These are phyloP conservation scores for Enteromius argenteus DNA, from an alignment of 2,797 vertebrate species.

Conservation along the genomic window DNA sequence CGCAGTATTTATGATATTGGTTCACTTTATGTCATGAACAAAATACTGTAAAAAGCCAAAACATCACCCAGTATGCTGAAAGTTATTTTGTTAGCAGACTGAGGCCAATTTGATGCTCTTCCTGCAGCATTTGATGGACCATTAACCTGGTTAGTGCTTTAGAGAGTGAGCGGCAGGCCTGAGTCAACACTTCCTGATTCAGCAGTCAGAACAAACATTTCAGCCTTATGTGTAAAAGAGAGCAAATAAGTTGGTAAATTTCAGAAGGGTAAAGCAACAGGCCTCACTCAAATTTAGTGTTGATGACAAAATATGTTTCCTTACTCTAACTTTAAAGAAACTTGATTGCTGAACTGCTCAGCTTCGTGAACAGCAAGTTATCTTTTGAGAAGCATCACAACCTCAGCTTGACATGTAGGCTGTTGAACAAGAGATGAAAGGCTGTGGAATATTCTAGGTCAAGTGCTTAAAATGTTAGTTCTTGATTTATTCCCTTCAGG, in stretches of 20 bases:
- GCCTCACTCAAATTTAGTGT: background rate
- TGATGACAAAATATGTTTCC: background rate
- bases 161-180: conserved; percentile 8
- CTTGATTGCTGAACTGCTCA: background rate
- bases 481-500: conserved; percentile 2
- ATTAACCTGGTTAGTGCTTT: conserved; percentile 42
- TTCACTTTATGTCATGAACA: background rate
- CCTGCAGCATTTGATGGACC: conserved; percentile 39
- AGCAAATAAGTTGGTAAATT: background rate
- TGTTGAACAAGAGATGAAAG: background rate
- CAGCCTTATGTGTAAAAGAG: background rate
- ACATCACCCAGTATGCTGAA: background rate
- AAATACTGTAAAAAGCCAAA: background rate
- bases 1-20: background rate
- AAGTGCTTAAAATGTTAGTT: conserved; percentile 14
- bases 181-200: background rate
- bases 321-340: background rate
- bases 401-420: background rate
- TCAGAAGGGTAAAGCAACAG: background rate
- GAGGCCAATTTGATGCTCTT: conserved; percentile 28
- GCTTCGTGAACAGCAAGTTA: background rate
- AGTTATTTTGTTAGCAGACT: background rate
- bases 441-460: background rate
- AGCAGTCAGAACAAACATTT: background rate
- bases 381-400: background rate